Evolutionary conservation across 1,140 invertebrate genomes (phyloP), one percentile per base, ranked within the genome.

Genomic region (Heterodera schachtii): DNA sequence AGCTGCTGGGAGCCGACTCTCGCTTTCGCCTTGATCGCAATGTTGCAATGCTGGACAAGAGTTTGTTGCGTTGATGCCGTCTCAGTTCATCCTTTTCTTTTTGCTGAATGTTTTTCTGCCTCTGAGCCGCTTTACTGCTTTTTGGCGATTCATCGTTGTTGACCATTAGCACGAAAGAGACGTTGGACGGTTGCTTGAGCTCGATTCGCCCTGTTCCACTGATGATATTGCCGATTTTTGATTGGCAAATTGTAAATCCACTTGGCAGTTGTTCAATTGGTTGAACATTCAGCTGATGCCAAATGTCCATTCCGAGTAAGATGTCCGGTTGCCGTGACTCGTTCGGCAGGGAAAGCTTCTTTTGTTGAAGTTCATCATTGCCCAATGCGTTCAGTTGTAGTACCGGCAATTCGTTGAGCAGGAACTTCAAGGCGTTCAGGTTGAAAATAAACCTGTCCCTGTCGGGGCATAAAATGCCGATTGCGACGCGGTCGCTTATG

Each of bases 361-460:
- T n/a, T 7, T 74, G 4, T n/a, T 41, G 31, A n/a, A 41, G 7
- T n/a, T 19, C 31, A 1, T 31, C 31, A 31, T 31, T 7, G 4
- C 3, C 13, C 0, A 8, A 31, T 8, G n/a, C 21, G 21, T 74
- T 43, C 52, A 6, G 71, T 1, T 0, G 43, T 49, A 6, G 46
- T n/a, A 74, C 43, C 16, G 71, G 71, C 71, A 73, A 19, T 2
- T 44, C 43, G 21, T 73, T 73, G 44, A 73, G 16, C 16, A 73
- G 16, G 21, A 73, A 73, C 16, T 21, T 21, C 71, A 73, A n/a
- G 2, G 16, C 31, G 49, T 73, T 73, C 7, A 73, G 49, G 13
- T 16, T 49, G 16, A 73, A 5, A 4, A 49, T 19, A 0, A 73
- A 16, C 7, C 21, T 16, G 16, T 21, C 21, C 16, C 7, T 0